These are phyloP conservation scores for Acromyrmex charruanus DNA, from an alignment of 1,140 invertebrate species.

Conservation along the genomic window DNA sequence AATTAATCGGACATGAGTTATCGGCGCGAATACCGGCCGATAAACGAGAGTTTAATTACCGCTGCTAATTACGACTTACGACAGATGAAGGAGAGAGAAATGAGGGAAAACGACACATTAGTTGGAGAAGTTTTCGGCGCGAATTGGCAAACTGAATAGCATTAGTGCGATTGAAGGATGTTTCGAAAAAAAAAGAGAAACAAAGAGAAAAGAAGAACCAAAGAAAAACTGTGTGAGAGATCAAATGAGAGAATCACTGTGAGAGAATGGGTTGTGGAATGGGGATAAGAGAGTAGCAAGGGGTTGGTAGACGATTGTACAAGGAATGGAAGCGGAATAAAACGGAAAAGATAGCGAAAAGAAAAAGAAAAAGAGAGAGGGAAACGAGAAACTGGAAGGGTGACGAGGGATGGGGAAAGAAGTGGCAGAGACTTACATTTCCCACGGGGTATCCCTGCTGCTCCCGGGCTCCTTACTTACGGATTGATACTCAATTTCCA, in stretches of 20 bases:
- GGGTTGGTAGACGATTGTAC: conserved; percentile 52
- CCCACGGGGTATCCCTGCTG: conserved; percentile 78
- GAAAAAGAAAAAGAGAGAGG: conserved; percentile 1
- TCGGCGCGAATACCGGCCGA: conserved; percentile 10
- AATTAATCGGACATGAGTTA: conserved; percentile 64
- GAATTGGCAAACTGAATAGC: conserved; percentile 49
- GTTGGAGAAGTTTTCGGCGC: conserved; percentile 34
- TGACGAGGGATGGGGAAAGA: conserved; percentile 67
- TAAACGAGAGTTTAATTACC: conserved; percentile 61
- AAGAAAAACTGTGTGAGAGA: conserved; percentile 34
- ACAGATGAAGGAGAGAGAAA: conserved; percentile 27
- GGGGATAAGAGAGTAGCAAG: conserved; percentile 71
- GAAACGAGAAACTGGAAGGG: conserved; percentile 40
- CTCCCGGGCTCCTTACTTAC: conserved; percentile 79
- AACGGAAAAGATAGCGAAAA: conserved; percentile 45
- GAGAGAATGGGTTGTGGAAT: conserved; percentile 44
- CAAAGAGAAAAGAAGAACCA: conserved; percentile 5
- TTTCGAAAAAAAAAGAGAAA: conserved; percentile 12
- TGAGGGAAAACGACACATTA: not conserved
- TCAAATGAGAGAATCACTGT: conserved; percentile 62
- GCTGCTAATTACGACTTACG: conserved; percentile 60
- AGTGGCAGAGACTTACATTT: conserved; percentile 76
- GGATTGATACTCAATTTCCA: conserved; percentile 84
- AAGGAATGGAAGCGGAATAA: conserved; percentile 41
- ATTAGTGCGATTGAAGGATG: conserved; percentile 37